phyloP scores from a whole-genome alignment of 2,797 vertebrate genomes.

The Pelobates cultripes region DNA sequence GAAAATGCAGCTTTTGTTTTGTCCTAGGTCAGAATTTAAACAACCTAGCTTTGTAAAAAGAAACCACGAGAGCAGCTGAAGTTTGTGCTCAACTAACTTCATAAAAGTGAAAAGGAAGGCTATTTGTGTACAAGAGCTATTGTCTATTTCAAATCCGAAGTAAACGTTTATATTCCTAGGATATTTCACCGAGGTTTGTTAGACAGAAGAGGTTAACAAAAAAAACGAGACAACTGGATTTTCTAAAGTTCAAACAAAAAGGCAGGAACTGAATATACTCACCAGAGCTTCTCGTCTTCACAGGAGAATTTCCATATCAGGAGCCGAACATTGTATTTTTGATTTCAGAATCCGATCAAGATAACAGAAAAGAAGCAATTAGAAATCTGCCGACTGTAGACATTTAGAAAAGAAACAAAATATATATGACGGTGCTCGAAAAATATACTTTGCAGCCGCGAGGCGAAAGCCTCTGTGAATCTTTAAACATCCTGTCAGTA shows the following conservation, averaged over 20 bases:
- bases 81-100: too few species aligned
- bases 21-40: too few species aligned
- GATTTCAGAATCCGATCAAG: not conserved
- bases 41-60: too few species aligned
- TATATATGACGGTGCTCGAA: too few species aligned
- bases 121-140: too few species aligned
- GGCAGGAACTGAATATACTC: constrained; percentile 5
- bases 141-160: too few species aligned
- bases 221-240: not conserved
- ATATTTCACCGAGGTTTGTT: too few species aligned
- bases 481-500: constrained; percentile 38
- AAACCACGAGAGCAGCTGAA: too few species aligned
- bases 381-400: not conserved
- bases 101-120: too few species aligned
- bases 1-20: too few species aligned
- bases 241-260: not conserved
- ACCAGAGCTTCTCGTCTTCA: not conserved
- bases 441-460: not conserved
- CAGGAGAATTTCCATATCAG: not conserved
- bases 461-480: not conserved
- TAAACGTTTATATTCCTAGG: too few species aligned
- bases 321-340: not conserved
- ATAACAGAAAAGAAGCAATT: not conserved
- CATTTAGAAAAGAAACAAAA: not conserved
- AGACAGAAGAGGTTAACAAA: too few species aligned